Evolutionary conservation across 2,113 vertebrate species (phyloP).

Genomic region (Brachypodius melanocephalos): DNA sequence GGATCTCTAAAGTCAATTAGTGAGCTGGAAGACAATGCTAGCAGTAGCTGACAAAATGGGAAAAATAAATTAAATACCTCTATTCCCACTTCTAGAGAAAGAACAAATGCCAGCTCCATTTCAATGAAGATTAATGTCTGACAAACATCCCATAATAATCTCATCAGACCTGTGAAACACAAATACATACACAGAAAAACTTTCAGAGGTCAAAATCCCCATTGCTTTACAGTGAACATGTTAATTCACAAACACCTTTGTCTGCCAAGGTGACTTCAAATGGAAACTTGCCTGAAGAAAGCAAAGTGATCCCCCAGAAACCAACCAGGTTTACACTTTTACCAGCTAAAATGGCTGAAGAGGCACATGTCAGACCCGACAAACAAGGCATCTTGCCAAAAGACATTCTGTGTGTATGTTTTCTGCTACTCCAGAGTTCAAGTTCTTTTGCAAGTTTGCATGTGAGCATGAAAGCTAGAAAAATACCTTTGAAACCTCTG

Average conservation of each 20-base stretch:
- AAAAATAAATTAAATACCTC: neutral
- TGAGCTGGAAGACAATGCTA: neutral
- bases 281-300: neutral
- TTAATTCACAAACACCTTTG: neutral
- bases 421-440: neutral
- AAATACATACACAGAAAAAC: neutral
- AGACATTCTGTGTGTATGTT: neutral
- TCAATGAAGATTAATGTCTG: neutral
- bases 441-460: neutral
- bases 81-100: neutral
- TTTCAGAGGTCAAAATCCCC: neutral
- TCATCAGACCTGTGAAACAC: neutral
- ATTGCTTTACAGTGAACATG: neutral
- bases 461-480: neutral
- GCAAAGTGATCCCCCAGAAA: neutral
- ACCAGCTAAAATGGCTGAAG: neutral
- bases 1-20: neutral
- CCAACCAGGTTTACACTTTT: neutral
- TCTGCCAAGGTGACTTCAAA: neutral
- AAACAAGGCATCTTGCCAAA: neutral
- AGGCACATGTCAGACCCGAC: fast-evolving
- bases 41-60: neutral
- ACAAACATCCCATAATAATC: neutral
- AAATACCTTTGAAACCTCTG: neutral
- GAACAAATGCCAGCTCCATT: neutral